Evolutionary conservation across 2,797 vertebrate genomes (phyloP).

Genomic region (Alca torda): DNA sequence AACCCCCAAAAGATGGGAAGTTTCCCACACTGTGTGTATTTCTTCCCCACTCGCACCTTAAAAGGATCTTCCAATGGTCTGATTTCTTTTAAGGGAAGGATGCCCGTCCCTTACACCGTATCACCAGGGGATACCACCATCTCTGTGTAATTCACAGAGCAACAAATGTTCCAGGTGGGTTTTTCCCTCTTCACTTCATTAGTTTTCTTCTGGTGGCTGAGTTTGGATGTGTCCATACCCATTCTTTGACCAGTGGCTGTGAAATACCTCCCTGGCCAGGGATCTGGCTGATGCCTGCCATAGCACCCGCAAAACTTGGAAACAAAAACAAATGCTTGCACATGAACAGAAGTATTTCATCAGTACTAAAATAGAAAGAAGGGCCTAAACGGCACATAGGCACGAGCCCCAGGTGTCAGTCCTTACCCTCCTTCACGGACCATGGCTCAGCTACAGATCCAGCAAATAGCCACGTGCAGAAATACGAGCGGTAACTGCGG

Average conservation of each 20-base stretch:
- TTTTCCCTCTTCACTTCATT: not conserved
- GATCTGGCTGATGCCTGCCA: not conserved
- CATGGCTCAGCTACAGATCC: not conserved
- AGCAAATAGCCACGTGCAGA: not conserved
- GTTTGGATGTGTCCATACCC: not conserved
- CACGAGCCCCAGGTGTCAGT: rapidly evolving
- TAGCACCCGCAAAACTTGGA: not conserved
- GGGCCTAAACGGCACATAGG: not conserved
- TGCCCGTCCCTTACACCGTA: not conserved
- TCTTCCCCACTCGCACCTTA: not conserved
- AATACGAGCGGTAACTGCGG: not conserved
- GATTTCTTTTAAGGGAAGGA: not conserved
- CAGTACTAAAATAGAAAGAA: not conserved
- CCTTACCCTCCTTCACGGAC: not conserved
- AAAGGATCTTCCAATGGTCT: not conserved
- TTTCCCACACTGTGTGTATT: not conserved
- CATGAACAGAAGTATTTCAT: not conserved
- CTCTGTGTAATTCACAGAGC: not conserved
- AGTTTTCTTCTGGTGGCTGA: rapidly evolving
- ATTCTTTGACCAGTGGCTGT: not conserved
- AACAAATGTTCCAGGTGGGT: not conserved
- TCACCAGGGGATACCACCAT: not conserved
- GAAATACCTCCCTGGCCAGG: not conserved
- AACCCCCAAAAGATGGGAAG: not conserved
- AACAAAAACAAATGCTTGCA: not conserved